Percentiles rank a stretch among this genome's conserved stretches.
phyloP scores from a whole-genome alignment of 2,113 vertebrate species.

The Micromys minutus region DNA sequence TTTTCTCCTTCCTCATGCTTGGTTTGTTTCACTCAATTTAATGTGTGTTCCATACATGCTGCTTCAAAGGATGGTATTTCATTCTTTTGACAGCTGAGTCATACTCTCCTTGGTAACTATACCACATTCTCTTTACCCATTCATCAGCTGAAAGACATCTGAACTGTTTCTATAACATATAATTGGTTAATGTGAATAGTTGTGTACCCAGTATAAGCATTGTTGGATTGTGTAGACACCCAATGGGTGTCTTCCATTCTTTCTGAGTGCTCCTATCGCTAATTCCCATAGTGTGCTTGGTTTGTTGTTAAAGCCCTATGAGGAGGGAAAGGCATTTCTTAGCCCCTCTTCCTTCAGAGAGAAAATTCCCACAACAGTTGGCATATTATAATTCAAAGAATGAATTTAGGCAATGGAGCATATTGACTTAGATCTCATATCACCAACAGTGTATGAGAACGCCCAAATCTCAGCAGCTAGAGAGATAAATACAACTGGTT shows the following conservation, averaged over 20 bases:
- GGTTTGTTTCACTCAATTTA: not conserved
- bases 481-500: not conserved
- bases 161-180: not conserved
- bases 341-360: not conserved
- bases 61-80: not conserved
- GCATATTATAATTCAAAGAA: no score
- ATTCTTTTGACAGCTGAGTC: not conserved
- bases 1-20: not conserved
- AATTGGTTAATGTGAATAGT: not conserved
- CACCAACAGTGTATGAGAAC: no score
- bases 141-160: not conserved
- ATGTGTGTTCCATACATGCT: not conserved
- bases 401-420: not conserved
- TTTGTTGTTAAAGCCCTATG: not conserved
- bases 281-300: no score
- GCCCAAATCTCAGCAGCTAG: not conserved
- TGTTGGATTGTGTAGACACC: not conserved
- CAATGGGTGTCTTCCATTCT: not conserved
- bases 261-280: not conserved
- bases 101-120: not conserved
- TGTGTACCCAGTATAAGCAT: not conserved
- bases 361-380: not conserved
- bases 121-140: not conserved
- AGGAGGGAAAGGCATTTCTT: not conserved
- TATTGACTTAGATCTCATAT: not conserved